phyloP scores from a whole-genome alignment of 2,888 invertebrate species.

The Phrixothrix hirtus region DNA sequence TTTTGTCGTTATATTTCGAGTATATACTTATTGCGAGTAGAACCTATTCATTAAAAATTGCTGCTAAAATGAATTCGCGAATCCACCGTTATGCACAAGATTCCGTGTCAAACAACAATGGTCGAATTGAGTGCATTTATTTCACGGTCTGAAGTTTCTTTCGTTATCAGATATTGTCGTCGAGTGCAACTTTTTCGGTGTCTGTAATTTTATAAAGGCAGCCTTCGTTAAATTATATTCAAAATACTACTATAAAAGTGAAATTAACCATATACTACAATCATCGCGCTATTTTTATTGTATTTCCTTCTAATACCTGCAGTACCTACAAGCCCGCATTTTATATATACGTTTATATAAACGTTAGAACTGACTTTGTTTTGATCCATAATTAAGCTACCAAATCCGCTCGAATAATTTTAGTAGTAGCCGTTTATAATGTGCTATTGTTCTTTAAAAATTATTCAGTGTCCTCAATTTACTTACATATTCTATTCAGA shows the following conservation, averaged over 20 bases:
- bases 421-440: constrained; percentile 9
- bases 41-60: constrained; percentile 24
- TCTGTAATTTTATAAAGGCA: constrained; percentile 53
- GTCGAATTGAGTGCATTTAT: constrained; percentile 42
- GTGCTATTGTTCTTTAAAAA: constrained; percentile 19
- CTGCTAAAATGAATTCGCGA: constrained; percentile 15
- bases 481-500: too few species aligned
- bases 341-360: too few species aligned
- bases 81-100: constrained; percentile 21
- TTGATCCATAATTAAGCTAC: too few species aligned
- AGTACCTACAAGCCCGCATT: too few species aligned
- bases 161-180: constrained; percentile 50
- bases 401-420: too few species aligned
- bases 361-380: too few species aligned
- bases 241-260: constrained; percentile 48
- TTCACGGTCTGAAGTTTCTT: constrained; percentile 49
- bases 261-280: constrained; percentile 49
- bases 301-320: too few species aligned
- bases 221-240: constrained; percentile 52
- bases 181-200: constrained; percentile 45
- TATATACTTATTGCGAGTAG: constrained; percentile 14
- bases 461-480: too few species aligned
- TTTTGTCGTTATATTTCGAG: too few species aligned
- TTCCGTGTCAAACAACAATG: constrained; percentile 29
- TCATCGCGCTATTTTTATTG: too few species aligned